Conservation (phyloP, 35 echinoderm and acorn worm species). For the Apostichopus parvimensis region DNA sequence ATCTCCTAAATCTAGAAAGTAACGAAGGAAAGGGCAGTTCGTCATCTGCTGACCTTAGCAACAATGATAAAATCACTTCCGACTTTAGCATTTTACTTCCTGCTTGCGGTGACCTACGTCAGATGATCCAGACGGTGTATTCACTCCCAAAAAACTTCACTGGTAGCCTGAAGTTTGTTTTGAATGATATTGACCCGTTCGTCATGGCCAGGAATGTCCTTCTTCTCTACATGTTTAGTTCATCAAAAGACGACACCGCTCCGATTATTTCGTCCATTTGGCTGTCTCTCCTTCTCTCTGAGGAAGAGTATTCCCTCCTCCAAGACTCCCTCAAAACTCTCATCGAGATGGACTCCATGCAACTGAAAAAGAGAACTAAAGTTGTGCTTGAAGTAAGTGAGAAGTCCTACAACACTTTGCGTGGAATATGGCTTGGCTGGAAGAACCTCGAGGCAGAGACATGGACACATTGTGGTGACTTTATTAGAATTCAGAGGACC, state of each 20-base stretch:
- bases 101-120: slow-evolving; percentile 13
- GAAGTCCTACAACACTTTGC: background rate
- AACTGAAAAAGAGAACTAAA: background rate
- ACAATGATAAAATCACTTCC: too few species aligned
- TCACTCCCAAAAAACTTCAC: background rate
- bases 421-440: slow-evolving; percentile 62
- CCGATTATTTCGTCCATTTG: background rate
- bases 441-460: background rate
- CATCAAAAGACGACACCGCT: background rate
- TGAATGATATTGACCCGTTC: slow-evolving; percentile 66
- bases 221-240: slow-evolving; percentile 50
- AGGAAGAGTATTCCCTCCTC: background rate
- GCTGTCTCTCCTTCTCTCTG: background rate
- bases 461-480: background rate
- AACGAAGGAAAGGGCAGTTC: background rate
- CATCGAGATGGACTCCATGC: background rate
- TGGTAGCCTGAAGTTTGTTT: background rate
- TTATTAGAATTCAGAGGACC: slow-evolving; percentile 24
- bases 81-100: background rate
- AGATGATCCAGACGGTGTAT: background rate
- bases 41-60: background rate
- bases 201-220: slow-evolving; percentile 65
- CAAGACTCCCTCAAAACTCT: background rate
- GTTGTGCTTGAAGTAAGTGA: background rate
- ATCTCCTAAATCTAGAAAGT: background rate